These are phyloP conservation scores for Pteria penguin DNA, from an alignment of 2,888 invertebrate genomes.

Conservation along the genomic window DNA sequence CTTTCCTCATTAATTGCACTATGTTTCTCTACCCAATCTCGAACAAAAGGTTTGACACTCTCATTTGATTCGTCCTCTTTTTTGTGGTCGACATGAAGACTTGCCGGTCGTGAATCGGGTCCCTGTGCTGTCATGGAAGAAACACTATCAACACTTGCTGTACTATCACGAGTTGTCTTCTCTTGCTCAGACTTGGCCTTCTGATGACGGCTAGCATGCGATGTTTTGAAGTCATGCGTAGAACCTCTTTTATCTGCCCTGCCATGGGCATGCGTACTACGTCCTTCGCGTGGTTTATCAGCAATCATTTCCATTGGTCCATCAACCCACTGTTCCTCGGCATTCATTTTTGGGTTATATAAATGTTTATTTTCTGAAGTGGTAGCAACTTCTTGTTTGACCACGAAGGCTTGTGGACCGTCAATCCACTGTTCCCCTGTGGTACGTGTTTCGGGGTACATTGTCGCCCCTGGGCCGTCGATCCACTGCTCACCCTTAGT, in stretches of 20 bases:
- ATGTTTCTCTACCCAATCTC: constrained; percentile 77
- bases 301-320: constrained; percentile 76
- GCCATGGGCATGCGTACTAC: constrained; percentile 47
- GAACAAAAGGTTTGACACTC: constrained; percentile 72
- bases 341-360: constrained; percentile 86
- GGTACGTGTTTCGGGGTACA: constrained; percentile 64
- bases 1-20: constrained; percentile 47
- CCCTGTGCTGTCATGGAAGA: constrained; percentile 63
- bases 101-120: constrained; percentile 66
- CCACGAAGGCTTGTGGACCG: constrained; percentile 85
- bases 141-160: constrained; percentile 65
- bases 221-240: constrained; percentile 24
- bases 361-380: constrained; percentile 46
- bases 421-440: constrained; percentile 93
- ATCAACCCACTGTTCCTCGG: constrained; percentile 82
- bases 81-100: constrained; percentile 56
- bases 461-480: constrained; percentile 91
- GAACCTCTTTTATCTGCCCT: constrained; percentile 27
- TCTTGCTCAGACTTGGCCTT: constrained; percentile 53
- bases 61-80: constrained; percentile 49
- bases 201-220: constrained; percentile 36
- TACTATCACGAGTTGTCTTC: constrained; percentile 66
- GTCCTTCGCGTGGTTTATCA: constrained; percentile 39
- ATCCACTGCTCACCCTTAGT: constrained; percentile 91
- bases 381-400: constrained; percentile 46